Evolutionary conservation across 2,113 vertebrate species (phyloP), one percentile per base, ranked within the genome.

Genomic region (Ageneiosus marmoratus): DNA sequence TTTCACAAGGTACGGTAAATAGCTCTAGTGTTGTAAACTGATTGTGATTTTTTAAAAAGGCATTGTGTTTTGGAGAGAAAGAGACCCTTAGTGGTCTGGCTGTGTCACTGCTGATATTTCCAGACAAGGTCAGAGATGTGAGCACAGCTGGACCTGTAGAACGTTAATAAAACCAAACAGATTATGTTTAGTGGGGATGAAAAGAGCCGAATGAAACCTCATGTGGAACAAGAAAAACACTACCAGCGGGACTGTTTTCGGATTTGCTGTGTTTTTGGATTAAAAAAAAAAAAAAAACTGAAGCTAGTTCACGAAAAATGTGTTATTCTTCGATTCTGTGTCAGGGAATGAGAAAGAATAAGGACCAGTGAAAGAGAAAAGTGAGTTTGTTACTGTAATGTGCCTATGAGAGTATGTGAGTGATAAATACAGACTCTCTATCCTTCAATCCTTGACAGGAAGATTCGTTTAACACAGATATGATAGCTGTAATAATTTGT

Each of bases 401-500:
- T 62, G 58, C 16, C 22, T 11, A 32, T 34, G 58, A 75, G 58
- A 48, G n/a, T 27, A 37, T 8, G 46, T 24, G 77, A 73, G 75
- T 62, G 74, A 79, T 41, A 56, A 53, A 65, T 4, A 46, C 91
- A 60, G n/a, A 11, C 58, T 63, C 15, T 32, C 27, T 2, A 62
- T 62, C 58, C 1, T 29, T 29, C 58, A 3, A 20, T 2, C 62
- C 29, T 16, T 37, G 32, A 34, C 63, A 18, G 62, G 16, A 15
- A 32, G 91, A 87, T 89, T 91, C 90, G 90, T 88, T 90, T 92
- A 93, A 93, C 92, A 93, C 93, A 89, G 93, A 93, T 93, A 93
- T 94, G 92, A 91, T 90, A 92, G 88, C 91, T 92, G 91, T 93
- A 94, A 93, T 94, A 92, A 93, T 94, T 94, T 92, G 89, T 32